Evolutionary conservation across 2,888 invertebrate genomes (phyloP).

Genomic region (Pandemis corylana): DNA sequence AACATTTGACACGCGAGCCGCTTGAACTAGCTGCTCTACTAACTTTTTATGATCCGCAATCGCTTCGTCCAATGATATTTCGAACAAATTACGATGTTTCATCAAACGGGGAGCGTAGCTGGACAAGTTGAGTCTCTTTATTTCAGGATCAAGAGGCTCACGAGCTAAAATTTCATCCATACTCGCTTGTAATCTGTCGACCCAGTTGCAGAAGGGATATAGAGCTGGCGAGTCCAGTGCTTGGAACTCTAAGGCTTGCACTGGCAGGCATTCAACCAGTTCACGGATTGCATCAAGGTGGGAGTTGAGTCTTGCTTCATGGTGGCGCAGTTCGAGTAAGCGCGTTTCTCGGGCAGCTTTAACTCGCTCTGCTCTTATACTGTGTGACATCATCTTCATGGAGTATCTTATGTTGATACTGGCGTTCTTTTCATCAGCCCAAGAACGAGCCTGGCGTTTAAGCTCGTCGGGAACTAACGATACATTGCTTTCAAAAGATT

Average conservation of each 20-base stretch:
- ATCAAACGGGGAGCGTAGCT: slow-evolving; percentile 67
- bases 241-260: slow-evolving; percentile 58
- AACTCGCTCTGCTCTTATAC: slow-evolving; percentile 66
- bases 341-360: slow-evolving; percentile 61
- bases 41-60: slow-evolving; percentile 55
- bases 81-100: slow-evolving; percentile 61
- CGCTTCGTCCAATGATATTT: slow-evolving; percentile 61
- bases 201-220: slow-evolving; percentile 64
- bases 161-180: slow-evolving; percentile 54
- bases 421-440: slow-evolving; percentile 64
- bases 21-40: slow-evolving; percentile 64
- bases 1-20: slow-evolving; percentile 70
- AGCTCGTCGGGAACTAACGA: slow-evolving; percentile 62
- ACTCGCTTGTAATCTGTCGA: slow-evolving; percentile 55
- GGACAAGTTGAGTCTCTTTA: slow-evolving; percentile 64
- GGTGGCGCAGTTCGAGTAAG: slow-evolving; percentile 61
- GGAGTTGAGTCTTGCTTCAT: slow-evolving; percentile 63
- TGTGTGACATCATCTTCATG: slow-evolving; percentile 67
- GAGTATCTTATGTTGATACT: slow-evolving; percentile 66
- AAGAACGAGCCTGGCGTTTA: slow-evolving; percentile 59
- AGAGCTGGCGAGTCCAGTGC: slow-evolving; percentile 59
- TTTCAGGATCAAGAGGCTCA: slow-evolving; percentile 57
- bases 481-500: slow-evolving; percentile 65
- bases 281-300: slow-evolving; percentile 65
- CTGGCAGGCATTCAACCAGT: slow-evolving; percentile 58